A percentile compares a stretch with the other conserved stretches of the same genome.
Conservation (phyloP, 2,113 vertebrate genomes). For the Trichechus manatus region DNA sequence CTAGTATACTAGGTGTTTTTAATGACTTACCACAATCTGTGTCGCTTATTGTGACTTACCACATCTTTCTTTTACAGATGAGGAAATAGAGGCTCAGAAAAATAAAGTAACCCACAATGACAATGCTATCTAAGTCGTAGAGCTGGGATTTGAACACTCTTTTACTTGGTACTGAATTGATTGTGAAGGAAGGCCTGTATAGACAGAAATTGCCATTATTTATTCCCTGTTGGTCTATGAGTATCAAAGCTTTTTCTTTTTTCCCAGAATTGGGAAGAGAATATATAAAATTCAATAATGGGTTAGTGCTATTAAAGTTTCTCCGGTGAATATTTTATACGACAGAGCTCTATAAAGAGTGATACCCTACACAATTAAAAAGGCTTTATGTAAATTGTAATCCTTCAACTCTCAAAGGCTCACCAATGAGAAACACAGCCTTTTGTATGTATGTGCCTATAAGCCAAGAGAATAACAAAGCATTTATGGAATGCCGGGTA, state of each 20-base stretch:
- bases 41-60: not conserved
- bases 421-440: not conserved
- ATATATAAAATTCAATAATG: slow-evolving; percentile 26
- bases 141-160: not conserved
- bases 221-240: not conserved
- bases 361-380: slow-evolving; percentile 14
- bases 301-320: slow-evolving; percentile 52
- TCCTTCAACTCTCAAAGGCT: not conserved
- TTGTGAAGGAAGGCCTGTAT: not conserved
- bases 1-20: not conserved
- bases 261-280: slow-evolving; percentile 35
- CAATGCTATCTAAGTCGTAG: not conserved
- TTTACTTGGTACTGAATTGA: slow-evolving; percentile 22
- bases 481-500: not conserved
- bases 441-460: not conserved
- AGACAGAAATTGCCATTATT: slow-evolving; percentile 6
- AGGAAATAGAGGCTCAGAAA: slow-evolving; percentile 35
- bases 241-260: not conserved
- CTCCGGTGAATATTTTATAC: slow-evolving; percentile 18
- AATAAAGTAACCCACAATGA: not conserved
- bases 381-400: not conserved
- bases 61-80: slow-evolving; percentile 33
- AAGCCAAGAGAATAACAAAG: not conserved
- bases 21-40: not conserved
- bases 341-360: slow-evolving; percentile 18